Conservation (phyloP, 1,140 invertebrate species). For the Antheraea mylitta region DNA sequence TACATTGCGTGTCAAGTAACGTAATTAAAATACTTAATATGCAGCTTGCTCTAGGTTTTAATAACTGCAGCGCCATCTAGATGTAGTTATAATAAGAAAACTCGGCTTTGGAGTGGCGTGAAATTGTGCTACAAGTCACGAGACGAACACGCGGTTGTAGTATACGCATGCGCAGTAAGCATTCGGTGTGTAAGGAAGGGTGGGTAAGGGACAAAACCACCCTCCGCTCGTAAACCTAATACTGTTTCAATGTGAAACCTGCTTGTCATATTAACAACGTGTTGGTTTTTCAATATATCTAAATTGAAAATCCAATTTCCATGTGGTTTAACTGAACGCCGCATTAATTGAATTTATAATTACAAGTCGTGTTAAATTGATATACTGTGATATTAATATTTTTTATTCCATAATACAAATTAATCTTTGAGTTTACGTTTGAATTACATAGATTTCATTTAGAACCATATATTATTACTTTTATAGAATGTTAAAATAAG, state of each 20-base stretch:
- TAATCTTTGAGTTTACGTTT: neutral
- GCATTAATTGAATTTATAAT: neutral
- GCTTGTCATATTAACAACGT: neutral
- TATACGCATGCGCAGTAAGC: conserved; percentile 60
- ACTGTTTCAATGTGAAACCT: conserved; percentile 31
- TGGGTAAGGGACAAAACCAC: conserved; percentile 17
- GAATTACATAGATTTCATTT: neutral
- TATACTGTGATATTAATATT: neutral
- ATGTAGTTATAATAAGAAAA: neutral
- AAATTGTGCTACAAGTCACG: conserved; percentile 48
- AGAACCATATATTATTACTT: too few relatives aligned
- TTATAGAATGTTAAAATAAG: too few relatives aligned
- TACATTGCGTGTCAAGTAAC: too few relatives aligned
- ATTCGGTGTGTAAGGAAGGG: conserved; percentile 18
- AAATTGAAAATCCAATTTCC: neutral
- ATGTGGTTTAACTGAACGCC: neutral
- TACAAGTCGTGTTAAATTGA: neutral
- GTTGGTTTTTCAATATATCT: neutral
- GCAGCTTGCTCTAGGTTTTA: too few relatives aligned
- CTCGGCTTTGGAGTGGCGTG: neutral
- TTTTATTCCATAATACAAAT: neutral
- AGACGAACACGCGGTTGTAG: conserved; percentile 62
- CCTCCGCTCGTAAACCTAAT: conserved; percentile 24
- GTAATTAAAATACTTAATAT: too few relatives aligned
- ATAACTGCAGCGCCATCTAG: neutral